Percentiles rank a stretch among this genome's conserved stretches.
These are phyloP conservation scores for Odontophorus gujanensis DNA, from an alignment of 2,113 vertebrate species.

Conservation along the genomic window DNA sequence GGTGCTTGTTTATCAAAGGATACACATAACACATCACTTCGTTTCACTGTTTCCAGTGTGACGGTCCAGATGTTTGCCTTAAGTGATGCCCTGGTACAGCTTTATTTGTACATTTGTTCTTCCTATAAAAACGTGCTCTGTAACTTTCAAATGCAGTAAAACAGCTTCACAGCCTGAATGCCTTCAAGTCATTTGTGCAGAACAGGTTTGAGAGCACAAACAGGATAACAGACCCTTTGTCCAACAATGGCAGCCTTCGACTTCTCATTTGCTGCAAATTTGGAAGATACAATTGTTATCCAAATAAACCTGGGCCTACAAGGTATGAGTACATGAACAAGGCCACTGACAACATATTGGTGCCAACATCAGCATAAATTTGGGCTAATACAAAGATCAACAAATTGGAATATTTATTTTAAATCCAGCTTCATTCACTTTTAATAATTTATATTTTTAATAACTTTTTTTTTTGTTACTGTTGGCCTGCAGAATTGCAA, in stretches of 20 bases:
- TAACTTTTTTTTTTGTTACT: no score
- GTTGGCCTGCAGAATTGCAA: neutral
- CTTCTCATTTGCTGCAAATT: neutral
- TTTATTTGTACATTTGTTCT: conserved; percentile 9
- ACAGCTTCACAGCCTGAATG: neutral
- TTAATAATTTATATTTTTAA: no score
- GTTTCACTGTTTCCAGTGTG: neutral
- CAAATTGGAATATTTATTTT: neutral
- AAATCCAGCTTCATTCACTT: neutral
- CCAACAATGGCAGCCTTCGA: neutral
- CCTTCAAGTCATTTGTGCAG: neutral
- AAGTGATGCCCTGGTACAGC: neutral
- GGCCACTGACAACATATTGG: neutral
- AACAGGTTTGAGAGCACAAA: neutral
- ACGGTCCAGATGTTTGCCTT: neutral
- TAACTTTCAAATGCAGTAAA: neutral
- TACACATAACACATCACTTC: neutral
- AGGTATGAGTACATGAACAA: neutral
- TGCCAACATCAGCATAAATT: neutral
- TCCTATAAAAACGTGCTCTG: neutral
- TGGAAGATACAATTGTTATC: neutral
- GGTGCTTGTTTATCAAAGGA: conserved; percentile 5
- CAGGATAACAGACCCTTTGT: neutral
- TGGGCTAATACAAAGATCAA: neutral
- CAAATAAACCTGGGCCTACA: neutral